A percentile compares a stretch with the other conserved stretches of the same genome.
Evolutionary conservation across 2,888 invertebrate species (phyloP).

Genomic region (Tachina grossa): DNA sequence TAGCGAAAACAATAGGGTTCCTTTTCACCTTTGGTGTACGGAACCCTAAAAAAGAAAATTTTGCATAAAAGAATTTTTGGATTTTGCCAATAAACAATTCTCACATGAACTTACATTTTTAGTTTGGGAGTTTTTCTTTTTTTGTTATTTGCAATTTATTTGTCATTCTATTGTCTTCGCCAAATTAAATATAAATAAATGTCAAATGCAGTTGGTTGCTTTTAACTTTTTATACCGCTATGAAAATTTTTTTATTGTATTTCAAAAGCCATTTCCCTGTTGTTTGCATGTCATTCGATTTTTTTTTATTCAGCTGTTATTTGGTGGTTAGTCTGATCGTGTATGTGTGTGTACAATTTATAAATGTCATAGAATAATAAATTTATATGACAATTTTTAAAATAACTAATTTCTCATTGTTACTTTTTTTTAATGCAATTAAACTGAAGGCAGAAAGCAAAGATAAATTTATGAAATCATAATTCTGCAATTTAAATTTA

Average conservation of each 20-base stretch:
- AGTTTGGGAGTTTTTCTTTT: not conserved
- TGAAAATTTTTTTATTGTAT: constrained; percentile 9
- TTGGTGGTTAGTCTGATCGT: constrained; percentile 1
- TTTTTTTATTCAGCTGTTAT: not conserved
- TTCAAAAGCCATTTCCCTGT: constrained; percentile 2
- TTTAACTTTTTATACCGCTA: constrained; percentile 4
- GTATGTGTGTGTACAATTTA: not conserved
- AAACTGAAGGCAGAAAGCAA: not conserved
- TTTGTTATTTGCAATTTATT: constrained; percentile 10
- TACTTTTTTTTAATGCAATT: not conserved
- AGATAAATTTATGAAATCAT: not conserved
- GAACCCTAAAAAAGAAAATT: not conserved
- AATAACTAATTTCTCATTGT: constrained; percentile 19
- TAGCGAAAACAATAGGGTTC: no score
- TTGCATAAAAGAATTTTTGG: not conserved
- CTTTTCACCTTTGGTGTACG: no score
- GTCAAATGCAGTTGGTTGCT: constrained; percentile 18
- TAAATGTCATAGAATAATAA: constrained; percentile 2
- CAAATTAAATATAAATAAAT: constrained; percentile 41
- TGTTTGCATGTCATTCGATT: constrained; percentile 31
- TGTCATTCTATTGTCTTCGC: not conserved
- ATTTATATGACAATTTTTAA: constrained; percentile 40
- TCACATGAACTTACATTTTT: not conserved
- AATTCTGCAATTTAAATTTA: not conserved
- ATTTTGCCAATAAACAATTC: not conserved